Evolutionary conservation across 2,888 invertebrate species (phyloP), one percentile per base, ranked within the genome.

Genomic region (Adelognathus sp.): DNA sequence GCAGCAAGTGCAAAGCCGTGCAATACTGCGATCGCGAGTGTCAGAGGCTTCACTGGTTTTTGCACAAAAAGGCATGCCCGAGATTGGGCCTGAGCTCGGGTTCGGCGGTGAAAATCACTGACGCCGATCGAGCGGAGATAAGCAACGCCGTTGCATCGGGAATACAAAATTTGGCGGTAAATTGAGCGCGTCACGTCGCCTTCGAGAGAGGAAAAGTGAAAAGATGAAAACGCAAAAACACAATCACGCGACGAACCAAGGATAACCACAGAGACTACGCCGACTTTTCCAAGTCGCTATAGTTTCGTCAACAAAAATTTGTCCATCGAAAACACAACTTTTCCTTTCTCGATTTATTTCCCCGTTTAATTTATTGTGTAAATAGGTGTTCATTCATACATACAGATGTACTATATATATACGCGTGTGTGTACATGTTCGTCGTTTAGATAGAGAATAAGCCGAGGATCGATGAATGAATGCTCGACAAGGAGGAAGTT

Each of bases 11-110:
- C 92, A 98, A 97, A 93, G 94, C 94, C 73, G 97, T 97, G 64
- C 96, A 96, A 89, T 99, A 99, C 90, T 99, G 99, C 92, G 96
- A 98, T 91, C 94, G 97, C 77, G 96, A 96, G 88, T 99, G 99
- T 90, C 99, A 99, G 91, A 95, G 97, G 82, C 92, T 98, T 56
- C 98, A 97, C 90, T 97, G 97, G 97, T 97, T 96, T 88, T 95
- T 96, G 87, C 97, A 98, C 90, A 97, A 97, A 92, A 97, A 97
- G 88, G 95, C 94, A 39, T 98, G 97, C 88, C 94, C 95, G 75
- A 93, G 96, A 81, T 93, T 95, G 29, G 69, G 77, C 31, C 58
- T 69, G 39, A 79, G 50, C 31, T 44, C 74, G 9, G 72, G 64
- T 14, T 63, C 72, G 0, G 61, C 80, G 0, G 44, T 70, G 4